Evolutionary conservation across 1,140 invertebrate species (phyloP), one percentile per base, ranked within the genome.

Genomic region (Cataglyphis hispanica): DNA sequence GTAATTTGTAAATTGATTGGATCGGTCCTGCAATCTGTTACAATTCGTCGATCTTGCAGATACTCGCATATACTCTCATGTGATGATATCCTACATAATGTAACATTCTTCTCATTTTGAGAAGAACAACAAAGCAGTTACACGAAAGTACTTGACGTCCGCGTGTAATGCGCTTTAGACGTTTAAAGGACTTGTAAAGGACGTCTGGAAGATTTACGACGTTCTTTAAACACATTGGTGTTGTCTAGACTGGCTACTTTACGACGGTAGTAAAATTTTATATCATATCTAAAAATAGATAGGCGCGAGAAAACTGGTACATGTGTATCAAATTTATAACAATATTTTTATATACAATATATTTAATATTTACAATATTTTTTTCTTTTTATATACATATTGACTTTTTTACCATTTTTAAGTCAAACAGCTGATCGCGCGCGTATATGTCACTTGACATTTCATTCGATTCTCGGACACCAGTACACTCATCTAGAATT

Each of bases 361-460:
- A n/a, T n/a, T n/a, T n/a, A n/a, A n/a, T n/a, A n/a, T n/a, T n/a
- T n/a, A n/a, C n/a, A n/a, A 10, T 13, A 50, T 22, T 27, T 22
- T 80, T 80, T 80, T 34, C 25, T 66, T 64, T 64, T 80, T 66
- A 40, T 80, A 31, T 31, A 31, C 4, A 31, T 66, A 40, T 66
- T 25, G 4, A 53, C 8, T 2, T 50, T 16, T 50, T 19, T 66
- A 16, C 11, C 4, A 66, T 22, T 67, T 56, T 69, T 40, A 25
- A 5, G 34, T 1, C 34, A 25, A 40, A 64, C 58, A 31, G 25
- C 34, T 40, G 58, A 34, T 19, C 37, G n/a, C 6, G 19, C n/a
- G 10, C 34, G 22, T 74, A 11, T 13, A 19, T 16, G 7, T 63
- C 63, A 53, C 7, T 25, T n/a, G 56, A 63, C 80, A 27, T 31